phyloP scores from a whole-genome alignment of 2,797 vertebrate species.

The Coregonus sp. region DNA sequence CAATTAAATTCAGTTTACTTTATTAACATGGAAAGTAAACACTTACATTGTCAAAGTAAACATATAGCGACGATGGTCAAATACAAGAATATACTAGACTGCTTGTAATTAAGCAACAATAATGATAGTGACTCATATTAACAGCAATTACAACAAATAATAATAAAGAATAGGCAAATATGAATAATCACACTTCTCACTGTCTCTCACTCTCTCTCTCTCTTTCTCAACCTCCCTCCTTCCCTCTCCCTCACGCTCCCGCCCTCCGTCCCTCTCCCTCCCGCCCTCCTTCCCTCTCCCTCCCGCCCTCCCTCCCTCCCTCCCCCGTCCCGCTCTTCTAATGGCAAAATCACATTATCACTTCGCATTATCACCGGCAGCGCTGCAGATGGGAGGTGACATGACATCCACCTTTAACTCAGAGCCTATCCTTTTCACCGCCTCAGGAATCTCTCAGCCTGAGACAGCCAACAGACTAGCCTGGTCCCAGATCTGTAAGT shows the following conservation, averaged over 20 bases:
- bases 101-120: no score
- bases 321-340: conserved; percentile 17
- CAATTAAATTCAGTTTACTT: no score
- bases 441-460: conserved; percentile 37
- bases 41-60: no score
- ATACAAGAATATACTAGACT: no score
- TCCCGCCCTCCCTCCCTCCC: background rate
- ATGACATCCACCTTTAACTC: conserved; percentile 55
- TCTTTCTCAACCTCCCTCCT: background rate
- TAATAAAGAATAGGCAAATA: no score
- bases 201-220: background rate
- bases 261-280: background rate
- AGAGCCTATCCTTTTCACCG: conserved; percentile 27
- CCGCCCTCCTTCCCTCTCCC: background rate
- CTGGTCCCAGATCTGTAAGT: background rate
- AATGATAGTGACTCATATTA: no score
- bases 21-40: no score
- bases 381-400: conserved; percentile 60
- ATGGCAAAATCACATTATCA: conserved; percentile 65
- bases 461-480: background rate
- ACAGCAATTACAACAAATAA: no score
- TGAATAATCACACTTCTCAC: no score
- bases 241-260: background rate
- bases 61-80: no score
- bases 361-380: conserved; percentile 12